These are phyloP conservation scores for Pomatorhinus ruficollis DNA, from an alignment of 2,113 vertebrate genomes.

Conservation along the genomic window DNA sequence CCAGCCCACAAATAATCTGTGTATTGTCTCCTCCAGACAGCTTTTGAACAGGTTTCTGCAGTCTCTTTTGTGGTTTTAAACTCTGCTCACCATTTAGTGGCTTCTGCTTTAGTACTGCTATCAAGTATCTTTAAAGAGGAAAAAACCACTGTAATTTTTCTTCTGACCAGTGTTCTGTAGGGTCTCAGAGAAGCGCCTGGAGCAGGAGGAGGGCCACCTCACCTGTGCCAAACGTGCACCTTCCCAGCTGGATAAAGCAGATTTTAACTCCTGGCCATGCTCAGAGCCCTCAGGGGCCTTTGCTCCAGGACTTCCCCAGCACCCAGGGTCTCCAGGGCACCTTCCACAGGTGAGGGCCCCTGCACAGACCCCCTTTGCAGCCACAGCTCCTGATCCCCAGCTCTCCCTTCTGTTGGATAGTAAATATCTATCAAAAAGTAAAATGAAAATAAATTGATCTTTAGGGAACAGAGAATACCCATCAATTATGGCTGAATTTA, in stretches of 20 bases:
- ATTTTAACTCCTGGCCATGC: no score
- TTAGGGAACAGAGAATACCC: neutral
- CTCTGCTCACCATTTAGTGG: neutral
- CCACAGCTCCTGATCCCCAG: neutral
- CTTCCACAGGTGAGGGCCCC: neutral
- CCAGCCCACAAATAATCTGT: neutral
- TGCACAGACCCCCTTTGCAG: no score
- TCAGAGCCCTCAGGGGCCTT: neutral
- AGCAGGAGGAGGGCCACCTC: neutral
- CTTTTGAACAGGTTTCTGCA: neutral
- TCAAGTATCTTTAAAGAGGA: neutral
- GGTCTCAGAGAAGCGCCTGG: neutral
- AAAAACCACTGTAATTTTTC: neutral
- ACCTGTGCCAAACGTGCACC: fast-evolving
- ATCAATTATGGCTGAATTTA: neutral
- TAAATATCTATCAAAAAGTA: neutral
- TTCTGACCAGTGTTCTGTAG: neutral
- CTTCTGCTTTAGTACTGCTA: neutral
- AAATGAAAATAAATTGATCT: neutral
- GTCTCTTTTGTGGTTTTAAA: neutral
- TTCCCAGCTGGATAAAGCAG: neutral
- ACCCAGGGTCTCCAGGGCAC: neutral
- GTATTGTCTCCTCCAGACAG: neutral
- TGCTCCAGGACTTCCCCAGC: neutral
- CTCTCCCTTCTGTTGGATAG: neutral